Percentiles rank a stretch among this genome's conserved stretches.
Conservation (phyloP, 2,113 vertebrate species). For the Syrrhaptes paradoxus region DNA sequence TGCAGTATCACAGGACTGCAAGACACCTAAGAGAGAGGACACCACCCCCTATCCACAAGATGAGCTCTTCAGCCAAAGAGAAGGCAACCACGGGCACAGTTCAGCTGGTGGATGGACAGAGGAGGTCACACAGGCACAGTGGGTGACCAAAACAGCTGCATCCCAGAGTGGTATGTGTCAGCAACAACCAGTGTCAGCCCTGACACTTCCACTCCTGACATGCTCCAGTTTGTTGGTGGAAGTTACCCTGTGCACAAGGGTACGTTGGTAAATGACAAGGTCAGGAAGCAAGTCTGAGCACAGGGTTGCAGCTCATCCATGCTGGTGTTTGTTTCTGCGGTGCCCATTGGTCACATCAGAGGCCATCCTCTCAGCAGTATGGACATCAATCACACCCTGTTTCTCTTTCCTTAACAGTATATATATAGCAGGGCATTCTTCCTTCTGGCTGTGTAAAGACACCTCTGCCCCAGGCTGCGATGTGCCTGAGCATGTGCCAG, state of each 20-base stretch:
- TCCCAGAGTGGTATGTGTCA: fast-evolving
- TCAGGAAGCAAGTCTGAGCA: background rate
- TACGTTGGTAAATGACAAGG: background rate
- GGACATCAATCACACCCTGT: background rate
- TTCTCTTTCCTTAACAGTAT: background rate
- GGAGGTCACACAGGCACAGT: background rate
- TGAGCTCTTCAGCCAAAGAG: background rate
- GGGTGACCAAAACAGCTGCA: background rate
- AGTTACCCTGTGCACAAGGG: background rate
- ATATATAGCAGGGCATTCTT: background rate
- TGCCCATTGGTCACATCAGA: background rate
- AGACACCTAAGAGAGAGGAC: background rate
- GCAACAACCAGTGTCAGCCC: background rate
- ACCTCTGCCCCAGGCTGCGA: background rate
- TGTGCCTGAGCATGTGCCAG: background rate
- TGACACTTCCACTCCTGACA: background rate
- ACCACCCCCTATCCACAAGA: background rate
- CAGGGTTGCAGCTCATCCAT: background rate
- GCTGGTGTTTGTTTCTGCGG: background rate
- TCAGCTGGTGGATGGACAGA: background rate
- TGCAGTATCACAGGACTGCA: background rate
- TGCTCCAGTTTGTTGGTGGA: background rate
- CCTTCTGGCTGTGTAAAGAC: background rate
- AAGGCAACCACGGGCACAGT: background rate
- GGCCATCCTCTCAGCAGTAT: fast-evolving